Evolutionary conservation across 2,888 invertebrate species (phyloP).

Genomic region (Cryptus armator): DNA sequence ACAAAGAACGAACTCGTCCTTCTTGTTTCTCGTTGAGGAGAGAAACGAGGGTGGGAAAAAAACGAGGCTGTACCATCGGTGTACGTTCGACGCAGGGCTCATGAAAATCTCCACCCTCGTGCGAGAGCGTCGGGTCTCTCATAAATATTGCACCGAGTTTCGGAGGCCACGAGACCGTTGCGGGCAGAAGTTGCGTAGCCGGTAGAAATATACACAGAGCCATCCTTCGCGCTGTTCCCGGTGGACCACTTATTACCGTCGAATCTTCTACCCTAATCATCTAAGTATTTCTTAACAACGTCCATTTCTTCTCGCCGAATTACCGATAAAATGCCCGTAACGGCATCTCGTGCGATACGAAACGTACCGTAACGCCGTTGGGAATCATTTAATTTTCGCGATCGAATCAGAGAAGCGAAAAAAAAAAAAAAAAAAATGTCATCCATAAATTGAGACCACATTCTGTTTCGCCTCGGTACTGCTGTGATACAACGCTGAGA

Average conservation of each 20-base stretch:
- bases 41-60: constrained; percentile 48
- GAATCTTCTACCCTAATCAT: constrained; percentile 83
- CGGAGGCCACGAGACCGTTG: constrained; percentile 47
- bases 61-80: background rate
- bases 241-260: constrained; percentile 82
- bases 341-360: constrained; percentile 5
- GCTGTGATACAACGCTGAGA: constrained; percentile 44
- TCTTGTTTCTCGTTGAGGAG: background rate
- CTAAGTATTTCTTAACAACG: constrained; percentile 82
- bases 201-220: constrained; percentile 6
- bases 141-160: constrained; percentile 82
- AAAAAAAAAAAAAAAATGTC: constrained; percentile 10
- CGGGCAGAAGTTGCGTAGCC: constrained; percentile 20
- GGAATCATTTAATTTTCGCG: background rate
- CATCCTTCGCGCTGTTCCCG: constrained; percentile 79
- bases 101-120: constrained; percentile 79
- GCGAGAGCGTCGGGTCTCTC: constrained; percentile 79
- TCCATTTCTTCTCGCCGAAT: constrained; percentile 68
- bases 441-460: constrained; percentile 63
- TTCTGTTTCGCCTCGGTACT: constrained; percentile 67
- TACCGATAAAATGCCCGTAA: constrained; percentile 13
- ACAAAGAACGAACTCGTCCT: constrained; percentile 42
- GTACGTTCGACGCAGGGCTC: constrained; percentile 17
- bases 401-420: background rate
- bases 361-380: background rate